Conservation (phyloP, 2,797 vertebrate species). For the Setipinna tenuifilis region DNA sequence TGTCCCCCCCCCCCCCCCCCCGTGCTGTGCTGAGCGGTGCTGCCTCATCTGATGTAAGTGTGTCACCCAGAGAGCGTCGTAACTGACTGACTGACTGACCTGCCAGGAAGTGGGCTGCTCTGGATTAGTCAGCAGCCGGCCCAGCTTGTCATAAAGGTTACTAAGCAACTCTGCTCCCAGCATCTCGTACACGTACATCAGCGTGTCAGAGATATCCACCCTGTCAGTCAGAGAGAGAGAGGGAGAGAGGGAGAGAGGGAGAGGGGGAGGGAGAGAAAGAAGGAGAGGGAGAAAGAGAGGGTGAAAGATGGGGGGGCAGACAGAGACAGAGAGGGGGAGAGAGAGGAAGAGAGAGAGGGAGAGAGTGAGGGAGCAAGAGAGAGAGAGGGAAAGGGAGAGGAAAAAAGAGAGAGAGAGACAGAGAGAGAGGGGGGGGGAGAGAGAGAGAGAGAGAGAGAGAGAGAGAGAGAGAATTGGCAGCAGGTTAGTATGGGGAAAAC, state of each 20-base stretch:
- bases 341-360: no score
- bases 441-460: background rate
- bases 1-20: no score
- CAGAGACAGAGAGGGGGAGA: no score
- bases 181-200: slow-evolving; percentile 99
- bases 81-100: slow-evolving; percentile 72
- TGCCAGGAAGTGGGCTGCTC: slow-evolving; percentile 95
- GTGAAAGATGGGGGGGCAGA: no score
- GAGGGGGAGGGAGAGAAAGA: background rate
- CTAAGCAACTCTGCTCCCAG: slow-evolving; percentile 95
- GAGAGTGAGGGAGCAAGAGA: no score
- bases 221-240: slow-evolving; percentile 63
- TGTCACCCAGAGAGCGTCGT: background rate
- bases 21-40: no score
- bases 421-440: background rate
- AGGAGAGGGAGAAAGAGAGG: no score
- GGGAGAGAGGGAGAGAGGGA: slow-evolving; percentile 42
- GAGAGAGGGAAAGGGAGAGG: no score
- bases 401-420: background rate
- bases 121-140: slow-evolving; percentile 89
- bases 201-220: slow-evolving; percentile 97
- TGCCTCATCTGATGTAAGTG: background rate
- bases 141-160: slow-evolving; percentile 97
- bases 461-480: no score
- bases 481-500: background rate